Conservation (phyloP, 2,888 invertebrate genomes). For the Hirtodrosophila alboralis region DNA sequence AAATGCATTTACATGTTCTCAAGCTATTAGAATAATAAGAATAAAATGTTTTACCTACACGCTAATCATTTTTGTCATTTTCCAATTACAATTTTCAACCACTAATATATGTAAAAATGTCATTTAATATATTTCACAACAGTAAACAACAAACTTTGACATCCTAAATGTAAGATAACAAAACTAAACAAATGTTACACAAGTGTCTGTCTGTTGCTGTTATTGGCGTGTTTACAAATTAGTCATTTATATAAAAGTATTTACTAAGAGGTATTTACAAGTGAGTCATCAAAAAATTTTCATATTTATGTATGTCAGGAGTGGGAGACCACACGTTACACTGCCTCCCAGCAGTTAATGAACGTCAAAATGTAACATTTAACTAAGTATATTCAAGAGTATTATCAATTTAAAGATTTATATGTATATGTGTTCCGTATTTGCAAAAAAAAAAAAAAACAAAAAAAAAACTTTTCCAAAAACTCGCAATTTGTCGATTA, state of each 20-base stretch:
- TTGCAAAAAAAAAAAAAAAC: constrained; percentile 1
- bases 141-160: constrained; percentile 19
- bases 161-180: constrained; percentile 26
- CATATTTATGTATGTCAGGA: constrained; percentile 7
- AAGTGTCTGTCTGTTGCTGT: constrained; percentile 13
- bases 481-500: constrained; percentile 6
- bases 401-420: constrained; percentile 27
- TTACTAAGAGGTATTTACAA: background rate
- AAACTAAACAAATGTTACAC: constrained; percentile 7
- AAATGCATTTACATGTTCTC: constrained; percentile 27
- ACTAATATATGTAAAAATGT: constrained; percentile 13
- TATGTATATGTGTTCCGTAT: constrained; percentile 17
- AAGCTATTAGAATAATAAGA: constrained; percentile 26
- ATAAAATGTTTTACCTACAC: constrained; percentile 19
- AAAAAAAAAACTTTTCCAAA: constrained; percentile 2
- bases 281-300: constrained; percentile 16
- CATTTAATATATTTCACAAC: constrained; percentile 17
- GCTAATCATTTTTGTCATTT: constrained; percentile 26
- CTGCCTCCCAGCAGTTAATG: constrained; percentile 4
- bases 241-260: constrained; percentile 3
- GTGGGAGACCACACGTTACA: background rate
- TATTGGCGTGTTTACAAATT: constrained; percentile 9
- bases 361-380: constrained; percentile 13
- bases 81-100: constrained; percentile 12
- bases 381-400: constrained; percentile 16